Base-by-base conservation (phyloP, 2,888 invertebrate genomes). In the Eilema caniola region DNA sequence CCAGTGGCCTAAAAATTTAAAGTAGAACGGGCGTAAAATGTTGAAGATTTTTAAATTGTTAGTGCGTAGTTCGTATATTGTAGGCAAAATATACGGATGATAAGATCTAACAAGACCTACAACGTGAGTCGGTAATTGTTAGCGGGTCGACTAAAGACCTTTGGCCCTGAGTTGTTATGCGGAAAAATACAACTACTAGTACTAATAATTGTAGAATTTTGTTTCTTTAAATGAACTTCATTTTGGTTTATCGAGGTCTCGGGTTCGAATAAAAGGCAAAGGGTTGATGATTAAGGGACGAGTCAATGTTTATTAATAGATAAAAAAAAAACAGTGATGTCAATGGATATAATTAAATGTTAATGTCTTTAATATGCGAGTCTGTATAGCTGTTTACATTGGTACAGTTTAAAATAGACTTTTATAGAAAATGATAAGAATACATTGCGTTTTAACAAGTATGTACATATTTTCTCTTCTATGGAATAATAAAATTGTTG, bases 101-200 rank as follows among this genome's bases (percentile, higher is more conserved):
- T 65, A 65, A 56, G 31, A 56, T 65, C 53, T 60, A 12, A 69
- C 37, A 56, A 57, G 28, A 56, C n/a, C 28, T 47, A 64, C 33
- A 62, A 57, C 56, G 25, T 57, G 62, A 56, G 25, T 11, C 63
- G 31, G n/a, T 25, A 37, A 64, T 64, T 59, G 69, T 69, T 69
- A 69, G 8, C 37, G 41, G 41, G 28, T 59, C 59, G 59, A 16
- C 33, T 4, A 28, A 47, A 63, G 63, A 69, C 69, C 64, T 69
- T 64, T 62, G 8, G 37, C 62, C 56, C n/a, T 33, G 11, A 61
- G 67, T 61, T 14, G 61, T 53, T 62, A 67, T 24, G 33, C 61
- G 53, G 53, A 62, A 62, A 62, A 53, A 14, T 41, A 41, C 31
- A 33, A 33, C 31, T 33, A 33, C 31, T 4, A 33, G 31, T 33